Evolutionary conservation across 2,113 vertebrate species (phyloP).

Genomic region (Limnothrissa miodon): DNA sequence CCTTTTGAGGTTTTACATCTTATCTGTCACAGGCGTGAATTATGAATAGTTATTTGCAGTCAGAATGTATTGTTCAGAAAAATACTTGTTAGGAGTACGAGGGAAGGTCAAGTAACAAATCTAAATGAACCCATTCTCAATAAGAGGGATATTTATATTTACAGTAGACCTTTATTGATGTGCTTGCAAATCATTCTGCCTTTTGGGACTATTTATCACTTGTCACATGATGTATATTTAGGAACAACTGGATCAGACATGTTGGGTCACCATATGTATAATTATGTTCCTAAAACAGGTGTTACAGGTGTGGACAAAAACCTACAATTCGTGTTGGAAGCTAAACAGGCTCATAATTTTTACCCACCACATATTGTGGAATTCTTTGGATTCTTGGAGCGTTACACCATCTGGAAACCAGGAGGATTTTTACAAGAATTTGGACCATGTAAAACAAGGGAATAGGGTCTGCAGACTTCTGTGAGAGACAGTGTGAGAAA

Average conservation of each 20-base stretch:
- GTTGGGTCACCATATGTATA: constrained; percentile 64
- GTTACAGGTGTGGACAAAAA: constrained; percentile 60
- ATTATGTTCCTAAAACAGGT: constrained; percentile 62
- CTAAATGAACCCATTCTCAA: not conserved
- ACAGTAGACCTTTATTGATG: not conserved
- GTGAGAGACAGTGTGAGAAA: not conserved
- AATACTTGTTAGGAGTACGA: not conserved
- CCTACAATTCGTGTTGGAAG: constrained; percentile 66
- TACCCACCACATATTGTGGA: constrained; percentile 54
- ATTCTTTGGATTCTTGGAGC: constrained; percentile 59
- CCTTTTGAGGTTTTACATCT: not conserved
- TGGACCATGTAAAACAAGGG: not conserved
- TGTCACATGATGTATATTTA: constrained; percentile 58
- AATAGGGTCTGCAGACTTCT: not conserved
- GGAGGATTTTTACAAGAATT: constrained; percentile 37
- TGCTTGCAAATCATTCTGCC: not conserved
- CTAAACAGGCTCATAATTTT: constrained; percentile 60
- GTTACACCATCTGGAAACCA: constrained; percentile 61
- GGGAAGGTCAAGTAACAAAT: not conserved
- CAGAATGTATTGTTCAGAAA: not conserved
- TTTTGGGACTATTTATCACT: constrained; percentile 52
- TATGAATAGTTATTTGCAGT: not conserved
- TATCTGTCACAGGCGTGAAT: not conserved
- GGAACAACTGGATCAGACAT: constrained; percentile 43
- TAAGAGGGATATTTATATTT: not conserved